Evolutionary conservation across 2,797 vertebrate species (phyloP), one percentile per base, ranked within the genome.

Genomic region (Perodicticus potto): DNA sequence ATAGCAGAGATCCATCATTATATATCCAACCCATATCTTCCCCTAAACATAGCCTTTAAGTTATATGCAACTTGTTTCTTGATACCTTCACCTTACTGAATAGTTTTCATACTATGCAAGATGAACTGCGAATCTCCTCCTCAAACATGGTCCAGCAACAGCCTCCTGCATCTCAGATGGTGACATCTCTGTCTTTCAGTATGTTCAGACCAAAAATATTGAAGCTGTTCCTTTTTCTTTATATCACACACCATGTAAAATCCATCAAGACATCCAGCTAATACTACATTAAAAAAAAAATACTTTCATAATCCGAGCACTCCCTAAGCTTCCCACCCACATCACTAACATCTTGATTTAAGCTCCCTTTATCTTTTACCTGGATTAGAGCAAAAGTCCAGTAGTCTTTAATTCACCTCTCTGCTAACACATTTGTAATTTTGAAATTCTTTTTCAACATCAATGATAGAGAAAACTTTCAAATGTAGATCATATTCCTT

Each of bases 401-500:
- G 55, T 67, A 55, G 20, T 2, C 40, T 82, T 83, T 16, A 76
- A 16, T 69, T 59, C 4, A 23, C 63, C 10, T 59, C 17, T 94
- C 29, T 63, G 25, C 20, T 53, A 53, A 22, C 7, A 16, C 12
- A 32, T 9, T 53, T 49, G 1, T n/a, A 10, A 94, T 69, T 96
- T 78, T 22, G 53, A 12, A 53, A 32, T 76, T 3, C 20, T 65
- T 81, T 92, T 74, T 23, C 10, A 61, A n/a, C 3, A 34, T 22
- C 25, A 23, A 34, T 27, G 23, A 27, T 70, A 27, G 8, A 92
- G 8, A 55, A 25, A 12, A 3, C 2, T 55, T 76, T 76, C 34
- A 94, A 92, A 70, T 27, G 11, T 59, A 67, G 23, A 57, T n/a
- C 12, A 23, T 73, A 73, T 49, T 57, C 32, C 4, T 92, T 88